phyloP scores from a whole-genome alignment of 1,140 invertebrate genomes.

The Phthorimaea operculella region DNA sequence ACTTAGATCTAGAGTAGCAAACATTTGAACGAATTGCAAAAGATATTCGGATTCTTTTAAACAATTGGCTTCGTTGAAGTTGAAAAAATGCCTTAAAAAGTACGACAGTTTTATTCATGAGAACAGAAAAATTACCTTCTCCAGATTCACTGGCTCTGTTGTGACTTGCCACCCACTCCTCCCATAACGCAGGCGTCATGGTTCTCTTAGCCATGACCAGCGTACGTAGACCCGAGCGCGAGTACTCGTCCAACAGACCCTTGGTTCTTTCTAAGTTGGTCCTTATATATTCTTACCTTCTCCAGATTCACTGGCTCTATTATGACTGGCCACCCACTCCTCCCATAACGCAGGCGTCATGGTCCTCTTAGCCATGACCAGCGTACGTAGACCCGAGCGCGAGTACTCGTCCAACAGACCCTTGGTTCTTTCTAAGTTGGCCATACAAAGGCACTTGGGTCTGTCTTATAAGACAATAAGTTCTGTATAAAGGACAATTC shows the following conservation, averaged over 20 bases:
- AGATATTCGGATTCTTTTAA: no score
- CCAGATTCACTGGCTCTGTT: slow-evolving; percentile 74
- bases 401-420: slow-evolving; percentile 83
- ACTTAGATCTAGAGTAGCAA: no score
- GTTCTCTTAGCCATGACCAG: slow-evolving; percentile 89
- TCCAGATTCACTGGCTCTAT: slow-evolving; percentile 73
- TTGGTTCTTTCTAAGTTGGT: slow-evolving; percentile 81
- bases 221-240: slow-evolving; percentile 86
- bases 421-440: slow-evolving; percentile 80
- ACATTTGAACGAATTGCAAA: no score
- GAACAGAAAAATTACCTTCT: no score
- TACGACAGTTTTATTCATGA: no score
- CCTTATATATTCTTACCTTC: slow-evolving; percentile 31
- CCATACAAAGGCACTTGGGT: no score
- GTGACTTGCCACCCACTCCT: slow-evolving; percentile 80
- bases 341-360: slow-evolving; percentile 80
- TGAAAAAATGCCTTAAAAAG: no score
- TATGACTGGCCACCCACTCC: slow-evolving; percentile 80
- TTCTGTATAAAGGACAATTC: no score
- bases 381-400: slow-evolving; percentile 87
- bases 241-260: slow-evolving; percentile 83
- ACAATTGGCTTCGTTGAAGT: no score
- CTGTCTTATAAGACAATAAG: no score
- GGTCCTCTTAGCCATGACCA: slow-evolving; percentile 89
- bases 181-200: slow-evolving; percentile 79